phyloP scores from a whole-genome alignment of 1,140 invertebrate genomes.

The Pseudobourletiella spinata region DNA sequence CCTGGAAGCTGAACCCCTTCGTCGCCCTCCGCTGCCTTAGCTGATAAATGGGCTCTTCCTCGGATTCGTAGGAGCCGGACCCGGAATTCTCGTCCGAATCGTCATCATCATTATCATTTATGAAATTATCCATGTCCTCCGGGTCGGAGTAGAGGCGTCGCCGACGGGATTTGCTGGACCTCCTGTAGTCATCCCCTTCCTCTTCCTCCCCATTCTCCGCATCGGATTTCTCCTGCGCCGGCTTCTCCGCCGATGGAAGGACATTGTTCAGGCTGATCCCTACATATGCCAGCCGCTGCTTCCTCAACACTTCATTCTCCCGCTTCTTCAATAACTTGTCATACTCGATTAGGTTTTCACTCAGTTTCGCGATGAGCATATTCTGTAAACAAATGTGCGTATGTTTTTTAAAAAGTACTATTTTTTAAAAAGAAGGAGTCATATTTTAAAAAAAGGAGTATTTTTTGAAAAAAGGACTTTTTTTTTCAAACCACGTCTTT shows the following conservation, averaged over 20 bases:
- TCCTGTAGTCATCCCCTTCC: neutral
- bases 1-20: constrained; percentile 69
- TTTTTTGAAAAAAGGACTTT: too few species aligned
- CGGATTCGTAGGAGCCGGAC: constrained; percentile 11
- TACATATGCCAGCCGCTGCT: constrained; percentile 63
- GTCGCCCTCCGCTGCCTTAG: constrained; percentile 61
- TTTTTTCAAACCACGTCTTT: too few species aligned
- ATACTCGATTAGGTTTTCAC: constrained; percentile 46
- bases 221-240: constrained; percentile 20
- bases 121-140: constrained; percentile 10
- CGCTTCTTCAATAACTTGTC: constrained; percentile 46
- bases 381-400: constrained; percentile 50
- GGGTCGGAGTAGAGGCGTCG: constrained; percentile 17
- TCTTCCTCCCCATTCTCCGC: constrained; percentile 37
- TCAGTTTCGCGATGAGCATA: constrained; percentile 60
- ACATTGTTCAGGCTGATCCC: constrained; percentile 69
- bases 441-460: too few species aligned
- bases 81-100: constrained; percentile 11
- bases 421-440: too few species aligned
- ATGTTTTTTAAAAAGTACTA: too few species aligned
- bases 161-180: neutral
- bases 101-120: constrained; percentile 15
- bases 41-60: constrained; percentile 65
- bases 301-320: constrained; percentile 57
- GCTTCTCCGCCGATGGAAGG: constrained; percentile 40